Percentiles rank a stretch among this genome's conserved stretches.
Conservation (phyloP, 1,140 invertebrate species). For the Tetramorium parvispinum region DNA sequence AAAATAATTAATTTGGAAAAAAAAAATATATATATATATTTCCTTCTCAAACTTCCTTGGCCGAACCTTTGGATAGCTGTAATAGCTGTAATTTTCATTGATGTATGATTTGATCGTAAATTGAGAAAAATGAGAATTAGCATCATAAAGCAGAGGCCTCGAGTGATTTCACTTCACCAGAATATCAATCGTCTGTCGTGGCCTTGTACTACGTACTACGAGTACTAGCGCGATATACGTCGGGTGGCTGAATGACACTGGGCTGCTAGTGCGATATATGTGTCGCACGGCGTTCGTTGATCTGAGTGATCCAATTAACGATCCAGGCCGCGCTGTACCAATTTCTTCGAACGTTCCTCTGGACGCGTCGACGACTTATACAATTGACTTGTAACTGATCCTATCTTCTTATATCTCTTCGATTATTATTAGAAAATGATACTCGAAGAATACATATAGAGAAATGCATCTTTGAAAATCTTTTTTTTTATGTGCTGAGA, state of each 20-base stretch:
- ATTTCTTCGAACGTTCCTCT: constrained; percentile 44
- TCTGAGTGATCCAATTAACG: constrained; percentile 77
- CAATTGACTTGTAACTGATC: constrained; percentile 9
- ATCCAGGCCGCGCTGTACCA: constrained; percentile 45
- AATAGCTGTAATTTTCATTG: neutral
- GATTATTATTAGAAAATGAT: neutral
- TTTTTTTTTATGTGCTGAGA: neutral
- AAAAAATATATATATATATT: too few species aligned
- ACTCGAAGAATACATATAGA: neutral
- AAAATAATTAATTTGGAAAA: neutral
- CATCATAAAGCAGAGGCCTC: neutral
- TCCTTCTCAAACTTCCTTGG: neutral
- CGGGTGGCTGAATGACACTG: constrained; percentile 44
- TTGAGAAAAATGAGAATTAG: neutral
- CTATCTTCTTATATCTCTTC: neutral
- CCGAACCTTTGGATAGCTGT: neutral
- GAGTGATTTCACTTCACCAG: constrained; percentile 42
- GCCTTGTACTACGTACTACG: constrained; percentile 51
- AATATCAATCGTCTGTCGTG: constrained; percentile 47
- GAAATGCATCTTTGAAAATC: neutral
- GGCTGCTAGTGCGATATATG: constrained; percentile 21
- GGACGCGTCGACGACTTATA: neutral
- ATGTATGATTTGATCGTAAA: neutral
- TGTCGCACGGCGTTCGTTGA: constrained; percentile 73
- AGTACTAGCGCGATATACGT: neutral